Evolutionary conservation across 2,797 vertebrate genomes (phyloP).

Genomic region (Anas bernieri): DNA sequence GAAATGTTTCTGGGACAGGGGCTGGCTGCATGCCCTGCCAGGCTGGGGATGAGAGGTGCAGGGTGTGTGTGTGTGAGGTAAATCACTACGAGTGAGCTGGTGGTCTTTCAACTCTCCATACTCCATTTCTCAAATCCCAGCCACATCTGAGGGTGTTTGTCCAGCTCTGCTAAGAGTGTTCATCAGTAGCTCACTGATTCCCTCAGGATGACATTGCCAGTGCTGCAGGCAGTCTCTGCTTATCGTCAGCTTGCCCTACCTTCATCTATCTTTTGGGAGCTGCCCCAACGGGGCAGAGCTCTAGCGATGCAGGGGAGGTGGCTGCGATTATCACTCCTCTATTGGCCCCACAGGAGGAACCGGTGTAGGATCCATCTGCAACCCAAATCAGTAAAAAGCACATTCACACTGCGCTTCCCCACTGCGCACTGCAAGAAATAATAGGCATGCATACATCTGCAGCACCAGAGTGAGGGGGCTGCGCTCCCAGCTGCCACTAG

Average conservation of each 20-base stretch:
- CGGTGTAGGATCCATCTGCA: neutral
- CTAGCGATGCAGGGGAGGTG: neutral
- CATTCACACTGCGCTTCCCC: neutral
- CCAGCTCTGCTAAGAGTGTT: neutral
- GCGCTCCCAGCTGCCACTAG: neutral
- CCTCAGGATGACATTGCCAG: neutral
- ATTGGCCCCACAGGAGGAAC: neutral
- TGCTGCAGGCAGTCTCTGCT: neutral
- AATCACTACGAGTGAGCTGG: neutral
- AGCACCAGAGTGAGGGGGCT: neutral
- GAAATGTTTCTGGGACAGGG: neutral
- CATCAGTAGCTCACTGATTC: neutral
- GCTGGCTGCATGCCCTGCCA: neutral
- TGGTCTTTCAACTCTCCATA: neutral
- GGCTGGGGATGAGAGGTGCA: neutral
- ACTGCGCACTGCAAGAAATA: fast-evolving
- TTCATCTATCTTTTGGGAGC: neutral
- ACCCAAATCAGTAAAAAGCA: neutral
- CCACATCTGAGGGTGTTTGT: neutral
- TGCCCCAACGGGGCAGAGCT: neutral
- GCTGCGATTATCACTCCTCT: neutral
- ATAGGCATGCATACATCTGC: neutral
- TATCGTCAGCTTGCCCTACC: neutral
- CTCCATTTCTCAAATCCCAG: neutral
- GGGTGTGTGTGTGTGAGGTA: neutral